These are phyloP conservation scores for Eledone cirrhosa DNA, from an alignment of 2,888 invertebrate species.

Conservation along the genomic window DNA sequence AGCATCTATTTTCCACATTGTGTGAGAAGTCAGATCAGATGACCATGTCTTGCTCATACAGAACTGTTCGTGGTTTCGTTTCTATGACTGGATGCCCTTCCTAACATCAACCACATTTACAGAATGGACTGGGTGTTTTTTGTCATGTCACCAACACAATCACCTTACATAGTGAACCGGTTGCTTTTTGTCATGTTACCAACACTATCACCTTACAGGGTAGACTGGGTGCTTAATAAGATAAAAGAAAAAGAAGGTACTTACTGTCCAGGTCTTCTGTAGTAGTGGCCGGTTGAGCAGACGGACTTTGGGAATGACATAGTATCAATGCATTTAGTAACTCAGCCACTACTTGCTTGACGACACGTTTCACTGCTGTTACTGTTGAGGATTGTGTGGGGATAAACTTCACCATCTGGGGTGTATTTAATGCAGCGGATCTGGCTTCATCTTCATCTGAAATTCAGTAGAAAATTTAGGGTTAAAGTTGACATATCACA, in stretches of 20 bases:
- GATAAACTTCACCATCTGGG: conserved; percentile 71
- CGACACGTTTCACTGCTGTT: conserved; percentile 49
- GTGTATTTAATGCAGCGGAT: conserved; percentile 71
- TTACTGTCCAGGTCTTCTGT: conserved; percentile 51
- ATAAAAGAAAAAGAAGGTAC: conserved; percentile 8
- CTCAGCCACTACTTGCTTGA: conserved; percentile 71
- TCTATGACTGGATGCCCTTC: too few species aligned
- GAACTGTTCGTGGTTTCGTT: too few species aligned
- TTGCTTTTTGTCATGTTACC: too few species aligned
- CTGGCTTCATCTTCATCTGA: conserved; percentile 73
- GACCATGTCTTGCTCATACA: too few species aligned
- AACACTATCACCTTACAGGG: too few species aligned
- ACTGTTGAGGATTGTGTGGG: conserved; percentile 53
- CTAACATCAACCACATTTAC: too few species aligned
- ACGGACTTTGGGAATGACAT: not conserved
- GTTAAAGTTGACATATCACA: not conserved
- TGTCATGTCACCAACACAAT: too few species aligned
- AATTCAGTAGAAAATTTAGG: conserved; percentile 43
- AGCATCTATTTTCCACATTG: too few species aligned
- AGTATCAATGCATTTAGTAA: conserved; percentile 76
- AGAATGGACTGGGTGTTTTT: too few species aligned
- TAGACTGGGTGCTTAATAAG: too few species aligned
- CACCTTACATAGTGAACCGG: too few species aligned
- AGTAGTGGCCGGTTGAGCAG: not conserved
- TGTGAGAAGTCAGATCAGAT: too few species aligned